Percentiles rank a stretch among this genome's conserved stretches.
Evolutionary conservation across 2,888 invertebrate genomes (phyloP).

Genomic region (Plemyria rubiginata): DNA sequence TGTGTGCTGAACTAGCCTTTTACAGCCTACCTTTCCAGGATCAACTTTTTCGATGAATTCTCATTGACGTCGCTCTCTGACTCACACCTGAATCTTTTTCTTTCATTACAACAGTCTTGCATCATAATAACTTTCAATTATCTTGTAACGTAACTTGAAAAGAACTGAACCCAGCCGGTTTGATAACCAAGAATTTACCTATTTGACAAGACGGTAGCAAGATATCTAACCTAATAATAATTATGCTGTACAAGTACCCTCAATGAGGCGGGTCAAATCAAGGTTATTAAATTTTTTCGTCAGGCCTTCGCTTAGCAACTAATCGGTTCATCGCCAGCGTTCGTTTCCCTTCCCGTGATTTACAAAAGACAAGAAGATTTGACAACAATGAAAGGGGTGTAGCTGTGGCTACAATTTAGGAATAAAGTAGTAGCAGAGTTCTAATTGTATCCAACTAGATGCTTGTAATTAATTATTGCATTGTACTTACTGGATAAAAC

Average conservation of each 20-base stretch:
- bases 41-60: slow-evolving; percentile 66
- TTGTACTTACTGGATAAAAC: neutral
- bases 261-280: neutral
- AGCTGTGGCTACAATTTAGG: neutral
- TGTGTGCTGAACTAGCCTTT: slow-evolving; percentile 2
- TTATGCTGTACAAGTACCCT: neutral
- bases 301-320: neutral
- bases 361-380: neutral
- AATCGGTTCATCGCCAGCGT: neutral
- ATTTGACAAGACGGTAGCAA: too few relatives aligned
- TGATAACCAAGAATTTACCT: neutral
- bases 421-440: neutral
- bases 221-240: too few relatives aligned
- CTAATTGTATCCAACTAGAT: neutral
- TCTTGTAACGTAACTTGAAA: neutral
- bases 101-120: slow-evolving; percentile 52
- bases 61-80: slow-evolving; percentile 60
- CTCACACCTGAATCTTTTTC: slow-evolving; percentile 69
- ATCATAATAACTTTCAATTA: slow-evolving; percentile 52
- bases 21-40: slow-evolving; percentile 63
- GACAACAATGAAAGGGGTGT: neutral
- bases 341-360: neutral
- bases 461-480: neutral
- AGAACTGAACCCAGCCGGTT: neutral
- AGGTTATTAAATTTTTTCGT: too few relatives aligned